phyloP scores from a whole-genome alignment of 2,888 invertebrate species.

The Sphaerophoria taeniata region DNA sequence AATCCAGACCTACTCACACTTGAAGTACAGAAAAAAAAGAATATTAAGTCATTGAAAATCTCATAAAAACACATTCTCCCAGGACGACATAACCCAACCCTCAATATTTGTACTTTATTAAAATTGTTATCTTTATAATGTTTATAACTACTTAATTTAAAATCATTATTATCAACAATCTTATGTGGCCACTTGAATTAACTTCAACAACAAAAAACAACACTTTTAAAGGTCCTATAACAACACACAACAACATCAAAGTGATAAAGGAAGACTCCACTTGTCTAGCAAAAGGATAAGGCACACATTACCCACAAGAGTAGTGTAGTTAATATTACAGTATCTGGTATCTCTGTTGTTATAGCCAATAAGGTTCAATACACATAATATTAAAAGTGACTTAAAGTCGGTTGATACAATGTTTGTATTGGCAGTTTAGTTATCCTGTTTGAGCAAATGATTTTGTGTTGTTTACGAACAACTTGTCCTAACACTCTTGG shows the following conservation, averaged over 20 bases:
- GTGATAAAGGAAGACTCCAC: neutral
- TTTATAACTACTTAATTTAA: slow-evolving; percentile 28
- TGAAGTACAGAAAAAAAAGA: no score
- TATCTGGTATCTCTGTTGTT: slow-evolving; percentile 13
- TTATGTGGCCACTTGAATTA: slow-evolving; percentile 27
- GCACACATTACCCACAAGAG: slow-evolving; percentile 1
- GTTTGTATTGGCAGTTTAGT: slow-evolving; percentile 24
- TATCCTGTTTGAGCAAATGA: slow-evolving; percentile 15
- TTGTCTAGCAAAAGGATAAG: neutral
- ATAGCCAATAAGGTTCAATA: slow-evolving; percentile 31
- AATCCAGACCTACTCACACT: no score
- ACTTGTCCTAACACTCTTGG: slow-evolving; percentile 1
- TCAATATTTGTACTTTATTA: slow-evolving; percentile 5
- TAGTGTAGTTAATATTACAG: neutral
- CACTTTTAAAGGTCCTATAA: neutral
- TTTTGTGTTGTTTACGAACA: slow-evolving; percentile 33
- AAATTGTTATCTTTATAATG: slow-evolving; percentile 15
- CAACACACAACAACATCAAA: neutral
- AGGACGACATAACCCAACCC: neutral
- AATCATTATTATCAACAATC: slow-evolving; percentile 25
- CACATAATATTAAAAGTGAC: slow-evolving; percentile 32
- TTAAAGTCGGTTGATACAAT: slow-evolving; percentile 8
- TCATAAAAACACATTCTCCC: neutral
- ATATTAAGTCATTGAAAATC: no score
- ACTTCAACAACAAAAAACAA: neutral